Base-by-base conservation (phyloP, 2,888 invertebrate genomes). In the Actias luna region DNA sequence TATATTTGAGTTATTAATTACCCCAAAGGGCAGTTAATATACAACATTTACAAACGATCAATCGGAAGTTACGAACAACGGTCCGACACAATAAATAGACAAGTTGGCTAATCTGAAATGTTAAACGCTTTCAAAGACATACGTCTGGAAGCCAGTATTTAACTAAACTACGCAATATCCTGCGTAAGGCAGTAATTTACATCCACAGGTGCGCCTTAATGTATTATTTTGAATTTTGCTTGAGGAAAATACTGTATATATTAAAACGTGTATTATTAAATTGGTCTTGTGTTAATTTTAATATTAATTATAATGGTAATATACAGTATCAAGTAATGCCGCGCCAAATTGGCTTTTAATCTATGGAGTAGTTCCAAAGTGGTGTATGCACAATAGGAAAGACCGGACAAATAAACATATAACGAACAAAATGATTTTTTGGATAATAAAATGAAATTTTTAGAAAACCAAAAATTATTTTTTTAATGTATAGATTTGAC, bases 151-250 rank as follows among this genome's bases (percentile, higher is more conserved):
- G 55, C 29, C 29, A n/a, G n/a, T 55, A n/a, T 55, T 55, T 55
- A 29, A 27, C 55, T 1, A n/a, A 55, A 29, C 29, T 29, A n/a
- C 29, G 55, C 55, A 55, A 55, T 55, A 55, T 55, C 55, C 55
- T 55, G 29, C 27, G 55, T 55, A 55, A 29, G 16, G 29, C 29
- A 29, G n/a, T 55, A 5, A 55, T 55, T 55, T 55, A 29, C 55
- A 16, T 55, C 55, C 5, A 55, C 5, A 16, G 55, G 29, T 55
- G 55, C 55, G 55, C 55, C 55, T n/a, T 55, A 29, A 55, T 55
- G 29, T 29, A 29, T 55, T 29, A 55, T 55, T 55, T 29, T 55
- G 18, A 58, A 35, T 1, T 58, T 58, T 22, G 25, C 35, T 58
- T 33, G 36, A 18, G 36, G 35, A 25, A 33, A 58, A 58, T n/a